Percentiles rank a stretch among this genome's conserved stretches.
These are phyloP conservation scores for Marmota monax DNA, from an alignment of 2,113 vertebrate species.

Conservation along the genomic window DNA sequence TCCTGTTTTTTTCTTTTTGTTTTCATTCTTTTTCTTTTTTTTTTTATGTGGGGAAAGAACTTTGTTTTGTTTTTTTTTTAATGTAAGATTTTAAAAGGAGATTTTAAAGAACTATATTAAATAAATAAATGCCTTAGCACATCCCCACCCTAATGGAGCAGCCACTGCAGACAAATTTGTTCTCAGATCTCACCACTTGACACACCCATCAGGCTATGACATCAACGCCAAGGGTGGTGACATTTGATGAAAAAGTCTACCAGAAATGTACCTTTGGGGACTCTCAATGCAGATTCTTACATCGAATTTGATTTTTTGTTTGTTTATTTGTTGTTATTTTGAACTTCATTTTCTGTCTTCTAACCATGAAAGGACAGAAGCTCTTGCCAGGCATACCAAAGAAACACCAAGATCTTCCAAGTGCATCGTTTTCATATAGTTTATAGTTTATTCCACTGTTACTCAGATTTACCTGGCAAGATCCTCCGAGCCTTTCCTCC, in stretches of 20 bases:
- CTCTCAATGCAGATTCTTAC: neutral
- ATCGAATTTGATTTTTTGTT: neutral
- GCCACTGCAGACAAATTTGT: neutral
- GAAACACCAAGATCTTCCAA: neutral
- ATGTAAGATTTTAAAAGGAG: neutral
- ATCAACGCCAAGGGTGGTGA: neutral
- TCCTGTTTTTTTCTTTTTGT: neutral
- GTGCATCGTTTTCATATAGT: neutral
- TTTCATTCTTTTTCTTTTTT: neutral
- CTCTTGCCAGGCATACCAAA: neutral
- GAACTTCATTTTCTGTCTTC: slow-evolving; percentile 41
- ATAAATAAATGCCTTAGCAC: neutral
- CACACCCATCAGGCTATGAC: neutral
- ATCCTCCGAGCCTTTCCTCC: neutral
- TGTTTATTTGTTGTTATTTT: neutral
- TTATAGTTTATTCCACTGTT: neutral
- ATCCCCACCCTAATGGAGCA: neutral
- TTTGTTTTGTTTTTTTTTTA: neutral
- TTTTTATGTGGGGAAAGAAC: neutral
- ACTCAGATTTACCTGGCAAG: neutral
- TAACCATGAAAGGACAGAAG: neutral
- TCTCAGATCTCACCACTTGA: neutral
- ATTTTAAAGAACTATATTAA: neutral
- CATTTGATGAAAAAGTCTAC: neutral
- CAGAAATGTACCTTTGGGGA: neutral